Conservation (phyloP, 2,797 vertebrate genomes). For the Staurois parvus region DNA sequence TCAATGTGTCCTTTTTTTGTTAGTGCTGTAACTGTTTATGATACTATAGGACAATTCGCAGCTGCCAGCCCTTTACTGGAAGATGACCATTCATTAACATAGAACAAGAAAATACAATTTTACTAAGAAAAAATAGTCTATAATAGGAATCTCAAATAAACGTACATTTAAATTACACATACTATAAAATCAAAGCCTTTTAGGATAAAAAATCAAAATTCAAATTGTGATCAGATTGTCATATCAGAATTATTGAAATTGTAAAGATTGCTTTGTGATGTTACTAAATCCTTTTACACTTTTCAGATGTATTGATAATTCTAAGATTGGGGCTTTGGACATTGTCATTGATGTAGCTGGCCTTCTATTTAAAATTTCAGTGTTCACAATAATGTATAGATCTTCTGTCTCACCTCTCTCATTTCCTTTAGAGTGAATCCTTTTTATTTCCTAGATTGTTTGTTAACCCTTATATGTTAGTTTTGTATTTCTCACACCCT, state of each 20-base stretch:
- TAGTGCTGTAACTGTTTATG: background rate
- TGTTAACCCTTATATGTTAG: background rate
- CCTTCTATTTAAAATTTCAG: background rate
- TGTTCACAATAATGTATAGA: too few species aligned
- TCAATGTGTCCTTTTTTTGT: slow-evolving; percentile 7
- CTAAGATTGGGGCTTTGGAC: too few species aligned
- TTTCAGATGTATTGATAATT: background rate
- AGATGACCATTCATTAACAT: background rate
- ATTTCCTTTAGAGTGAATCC: background rate
- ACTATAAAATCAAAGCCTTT: background rate
- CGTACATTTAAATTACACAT: background rate
- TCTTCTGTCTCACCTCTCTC: too few species aligned
- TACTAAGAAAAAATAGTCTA: background rate
- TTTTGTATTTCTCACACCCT: background rate
- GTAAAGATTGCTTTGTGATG: background rate
- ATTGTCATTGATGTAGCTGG: background rate
- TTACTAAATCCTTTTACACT: background rate
- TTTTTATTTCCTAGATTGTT: background rate
- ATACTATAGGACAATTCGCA: background rate
- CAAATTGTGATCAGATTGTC: background rate
- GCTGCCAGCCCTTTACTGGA: background rate
- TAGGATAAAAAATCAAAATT: background rate
- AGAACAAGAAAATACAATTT: background rate
- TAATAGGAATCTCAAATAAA: background rate
- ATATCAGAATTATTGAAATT: too few species aligned